Conservation (phyloP, 2,888 invertebrate species). For the Ceratothoa steindachneri region DNA sequence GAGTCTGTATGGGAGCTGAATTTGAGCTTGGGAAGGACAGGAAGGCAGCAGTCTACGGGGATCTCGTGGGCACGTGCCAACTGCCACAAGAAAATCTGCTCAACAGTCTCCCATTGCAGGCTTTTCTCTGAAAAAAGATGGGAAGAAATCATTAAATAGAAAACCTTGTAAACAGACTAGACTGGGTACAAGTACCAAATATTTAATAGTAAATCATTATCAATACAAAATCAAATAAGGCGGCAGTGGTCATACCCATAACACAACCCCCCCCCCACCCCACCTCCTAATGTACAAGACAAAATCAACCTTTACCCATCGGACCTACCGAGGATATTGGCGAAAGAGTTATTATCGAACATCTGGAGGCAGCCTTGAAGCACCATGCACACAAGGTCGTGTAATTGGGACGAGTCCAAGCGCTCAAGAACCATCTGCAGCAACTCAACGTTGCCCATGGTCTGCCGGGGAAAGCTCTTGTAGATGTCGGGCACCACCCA, state of each 20-base stretch:
- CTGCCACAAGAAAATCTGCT: conserved; percentile 97
- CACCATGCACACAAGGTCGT: conserved; percentile 83
- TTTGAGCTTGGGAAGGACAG: conserved; percentile 73
- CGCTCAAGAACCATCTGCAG: conserved; percentile 84
- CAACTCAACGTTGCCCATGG: conserved; percentile 80
- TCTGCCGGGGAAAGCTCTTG: conserved; percentile 79
- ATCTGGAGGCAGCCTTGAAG: conserved; percentile 71
- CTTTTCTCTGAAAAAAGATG: conserved; percentile 79
- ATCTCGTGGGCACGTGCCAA: conserved; percentile 89
- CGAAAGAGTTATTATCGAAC: conserved; percentile 55
- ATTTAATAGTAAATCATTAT: no score
- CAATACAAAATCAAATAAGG: no score
- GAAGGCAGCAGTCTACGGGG: conserved; percentile 81
- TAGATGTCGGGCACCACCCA: conserved; percentile 91
- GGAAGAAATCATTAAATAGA: no score
- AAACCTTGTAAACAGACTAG: no score
- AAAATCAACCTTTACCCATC: no score
- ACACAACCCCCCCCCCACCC: no score
- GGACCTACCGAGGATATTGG: conserved; percentile 46
- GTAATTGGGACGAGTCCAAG: conserved; percentile 82
- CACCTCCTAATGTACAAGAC: no score
- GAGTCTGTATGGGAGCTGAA: conserved; percentile 41
- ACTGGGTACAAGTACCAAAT: no score
- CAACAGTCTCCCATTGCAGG: conserved; percentile 92
- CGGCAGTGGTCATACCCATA: no score